A percentile compares a stretch with the other conserved stretches of the same genome.
These are phyloP conservation scores for Dermatophagoides farinae DNA, from an alignment of 1,140 invertebrate species.

Conservation along the genomic window DNA sequence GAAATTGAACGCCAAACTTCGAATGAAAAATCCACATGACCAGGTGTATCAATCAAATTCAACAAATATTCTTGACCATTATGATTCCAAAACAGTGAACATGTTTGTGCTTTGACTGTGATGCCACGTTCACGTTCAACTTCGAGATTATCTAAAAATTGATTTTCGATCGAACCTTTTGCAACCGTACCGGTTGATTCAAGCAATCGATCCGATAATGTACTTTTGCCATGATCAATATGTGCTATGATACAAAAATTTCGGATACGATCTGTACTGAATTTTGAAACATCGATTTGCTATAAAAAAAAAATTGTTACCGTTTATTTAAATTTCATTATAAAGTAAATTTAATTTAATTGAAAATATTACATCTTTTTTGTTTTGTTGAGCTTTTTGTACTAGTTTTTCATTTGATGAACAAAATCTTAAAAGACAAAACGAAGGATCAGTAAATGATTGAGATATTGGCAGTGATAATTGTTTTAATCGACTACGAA, in stretches of 20 bases:
- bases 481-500: too few relatives aligned
- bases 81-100: constrained; percentile 52
- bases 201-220: constrained; percentile 24
- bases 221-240: constrained; percentile 26
- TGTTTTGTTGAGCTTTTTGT: too few relatives aligned
- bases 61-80: constrained; percentile 47
- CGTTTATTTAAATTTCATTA: too few relatives aligned
- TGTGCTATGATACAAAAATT: constrained; percentile 26
- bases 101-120: constrained; percentile 93
- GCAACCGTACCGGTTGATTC: constrained; percentile 40
- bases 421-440: too few relatives aligned
- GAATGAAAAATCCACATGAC: constrained; percentile 94
- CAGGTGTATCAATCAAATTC: constrained; percentile 93
- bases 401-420: too few relatives aligned
- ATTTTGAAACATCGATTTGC: not conserved
- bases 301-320: not conserved
- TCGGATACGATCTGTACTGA: constrained; percentile 15
- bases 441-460: too few relatives aligned
- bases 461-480: too few relatives aligned
- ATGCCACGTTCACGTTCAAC: constrained; percentile 90
- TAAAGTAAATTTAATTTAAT: too few relatives aligned
- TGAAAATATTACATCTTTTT: too few relatives aligned
- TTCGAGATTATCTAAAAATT: constrained; percentile 66
- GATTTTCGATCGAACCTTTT: constrained; percentile 33
- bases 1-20: constrained; percentile 67